Evolutionary conservation across 2,797 vertebrate genomes (phyloP), one percentile per base, ranked within the genome.

Genomic region (Diplodus puntazzo): DNA sequence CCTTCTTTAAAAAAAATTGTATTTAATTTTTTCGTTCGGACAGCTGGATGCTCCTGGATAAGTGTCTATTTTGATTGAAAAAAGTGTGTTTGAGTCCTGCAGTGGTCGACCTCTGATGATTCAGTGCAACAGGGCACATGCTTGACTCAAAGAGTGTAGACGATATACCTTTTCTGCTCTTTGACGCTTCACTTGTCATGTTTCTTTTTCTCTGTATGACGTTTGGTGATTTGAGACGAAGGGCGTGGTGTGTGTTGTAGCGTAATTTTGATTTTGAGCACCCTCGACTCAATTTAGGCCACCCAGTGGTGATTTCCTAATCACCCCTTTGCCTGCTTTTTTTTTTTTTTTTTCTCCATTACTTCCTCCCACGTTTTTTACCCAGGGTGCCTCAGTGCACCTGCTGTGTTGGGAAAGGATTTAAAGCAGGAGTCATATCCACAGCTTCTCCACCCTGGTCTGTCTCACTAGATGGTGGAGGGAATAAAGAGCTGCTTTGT

Each of bases 1-100:
- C 13, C 2, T 10, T 8, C 10, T 34, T 46, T 62, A 25, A n/a
- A n/a, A n/a, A n/a, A n/a, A n/a, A n/a, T n/a, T n/a, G n/a, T n/a
- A n/a, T n/a, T n/a, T 5, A 18, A 4, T 34, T n/a, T 23, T 73
- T 83, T 63, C 59, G n/a, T 60, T 62, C 63, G 68, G 82, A 78
- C 83, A 80, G 79, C 85, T 88, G 82, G 83, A 72, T 82, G 62
- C 70, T 77, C 50, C 71, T 84, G 65, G 69, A 43, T 63, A 65
- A 84, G 46, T 76, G 73, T 85, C 57, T 81, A 12, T 83, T 80
- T 78, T 73, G 72, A 54, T 77, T 80, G 55, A 48, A 60, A 53
- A 61, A 25, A 63, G 77, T 68, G 54, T 53, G n/a, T 42, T 54
- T 63, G 25, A 84, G 60, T 20, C 49, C 49, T n/a, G 58, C 70